Evolutionary conservation across 2,888 invertebrate species (phyloP).

Genomic region (Dimorphilus gyrociliatus): DNA sequence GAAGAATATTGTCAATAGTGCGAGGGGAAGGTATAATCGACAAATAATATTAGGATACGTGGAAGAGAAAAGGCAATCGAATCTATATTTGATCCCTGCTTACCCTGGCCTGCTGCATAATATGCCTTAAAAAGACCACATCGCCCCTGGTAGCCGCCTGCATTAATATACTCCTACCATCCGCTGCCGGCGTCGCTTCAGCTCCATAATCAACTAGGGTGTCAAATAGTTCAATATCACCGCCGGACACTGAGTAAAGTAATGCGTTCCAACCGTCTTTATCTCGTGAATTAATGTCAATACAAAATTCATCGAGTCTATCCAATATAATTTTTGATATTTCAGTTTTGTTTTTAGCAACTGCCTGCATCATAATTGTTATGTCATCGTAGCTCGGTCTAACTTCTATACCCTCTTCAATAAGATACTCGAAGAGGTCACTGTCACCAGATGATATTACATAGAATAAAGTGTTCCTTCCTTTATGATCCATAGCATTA

Average conservation of each 20-base stretch:
- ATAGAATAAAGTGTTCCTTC: constrained; percentile 11
- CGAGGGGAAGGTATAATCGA: too few species aligned
- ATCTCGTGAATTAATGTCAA: constrained; percentile 10
- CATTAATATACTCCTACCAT: too few species aligned
- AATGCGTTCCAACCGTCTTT: constrained; percentile 10
- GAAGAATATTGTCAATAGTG: too few species aligned
- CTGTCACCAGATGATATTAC: constrained; percentile 9
- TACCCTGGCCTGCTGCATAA: too few species aligned
- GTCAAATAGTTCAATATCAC: too few species aligned
- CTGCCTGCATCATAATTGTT: constrained; percentile 11
- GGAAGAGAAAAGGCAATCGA: too few species aligned
- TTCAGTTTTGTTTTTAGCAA: constrained; percentile 7
- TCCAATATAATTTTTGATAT: constrained; percentile 5
- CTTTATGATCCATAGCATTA: constrained; percentile 10
- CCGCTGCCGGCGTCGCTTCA: too few species aligned
- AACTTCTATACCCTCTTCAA: constrained; percentile 6
- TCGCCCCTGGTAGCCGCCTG: too few species aligned
- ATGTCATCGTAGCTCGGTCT: constrained; percentile 8
- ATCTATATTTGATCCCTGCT: too few species aligned
- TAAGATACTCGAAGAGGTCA: constrained; percentile 8
- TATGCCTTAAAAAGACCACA: too few species aligned
- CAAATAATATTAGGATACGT: too few species aligned
- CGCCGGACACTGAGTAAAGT: constrained; percentile 10
- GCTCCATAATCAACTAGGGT: too few species aligned
- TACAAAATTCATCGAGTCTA: constrained; percentile 2